A percentile compares a stretch with the other conserved stretches of the same genome.
Evolutionary conservation across 2,797 vertebrate species (phyloP).

Genomic region (Eremophila alpestris): DNA sequence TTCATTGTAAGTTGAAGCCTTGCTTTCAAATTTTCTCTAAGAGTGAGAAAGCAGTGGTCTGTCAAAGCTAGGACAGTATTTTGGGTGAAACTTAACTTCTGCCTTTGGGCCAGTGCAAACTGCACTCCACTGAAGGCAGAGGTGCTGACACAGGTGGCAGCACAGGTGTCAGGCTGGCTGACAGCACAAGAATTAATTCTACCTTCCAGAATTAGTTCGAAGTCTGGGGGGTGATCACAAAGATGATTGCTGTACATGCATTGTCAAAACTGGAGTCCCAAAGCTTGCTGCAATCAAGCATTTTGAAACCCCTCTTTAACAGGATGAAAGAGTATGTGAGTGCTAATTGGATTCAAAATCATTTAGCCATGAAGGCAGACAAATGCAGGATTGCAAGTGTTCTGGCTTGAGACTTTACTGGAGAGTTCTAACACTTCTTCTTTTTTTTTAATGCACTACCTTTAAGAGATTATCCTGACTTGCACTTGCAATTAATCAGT

Average conservation of each 20-base stretch:
- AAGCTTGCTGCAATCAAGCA: background rate
- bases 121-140: background rate
- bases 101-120: background rate
- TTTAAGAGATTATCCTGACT: background rate
- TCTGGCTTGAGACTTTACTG: background rate
- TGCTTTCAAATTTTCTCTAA: background rate
- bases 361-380: background rate
- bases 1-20: background rate
- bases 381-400: background rate
- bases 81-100: background rate
- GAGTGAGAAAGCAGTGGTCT: background rate
- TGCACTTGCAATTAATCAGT: background rate
- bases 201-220: background rate
- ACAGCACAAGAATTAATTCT: background rate
- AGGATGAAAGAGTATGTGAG: background rate
- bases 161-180: background rate
- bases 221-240: background rate
- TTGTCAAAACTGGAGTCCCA: background rate
- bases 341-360: background rate
- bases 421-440: background rate
- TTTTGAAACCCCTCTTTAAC: background rate
- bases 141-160: background rate
- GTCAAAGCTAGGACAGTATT: background rate
- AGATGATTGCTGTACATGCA: background rate
- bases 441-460: background rate